Conservation (phyloP, 2,888 invertebrate genomes). For the Watsonalla binaria region DNA sequence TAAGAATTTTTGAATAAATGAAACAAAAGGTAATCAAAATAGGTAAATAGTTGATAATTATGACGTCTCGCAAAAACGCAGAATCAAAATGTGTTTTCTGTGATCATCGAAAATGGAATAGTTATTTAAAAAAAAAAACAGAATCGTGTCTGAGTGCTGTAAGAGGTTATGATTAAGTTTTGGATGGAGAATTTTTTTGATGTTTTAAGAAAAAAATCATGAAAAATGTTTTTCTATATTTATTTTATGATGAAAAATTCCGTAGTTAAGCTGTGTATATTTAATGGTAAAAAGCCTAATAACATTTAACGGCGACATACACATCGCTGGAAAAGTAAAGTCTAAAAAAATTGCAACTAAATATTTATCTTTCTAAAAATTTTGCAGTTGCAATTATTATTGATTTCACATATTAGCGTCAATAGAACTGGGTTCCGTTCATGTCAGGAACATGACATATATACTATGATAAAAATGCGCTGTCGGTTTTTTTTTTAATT, state of each 20-base stretch:
- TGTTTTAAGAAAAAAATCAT: slow-evolving; percentile 45
- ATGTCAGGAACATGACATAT: slow-evolving; percentile 26
- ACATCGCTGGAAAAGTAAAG: slow-evolving; percentile 17
- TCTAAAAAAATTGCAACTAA: slow-evolving; percentile 25
- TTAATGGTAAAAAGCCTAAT: slow-evolving; percentile 61
- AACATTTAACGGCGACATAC: slow-evolving; percentile 37
- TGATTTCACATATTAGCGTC: slow-evolving; percentile 51
- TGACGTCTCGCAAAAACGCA: slow-evolving; percentile 37
- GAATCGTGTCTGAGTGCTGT: slow-evolving; percentile 62
- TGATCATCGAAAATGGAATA: slow-evolving; percentile 73
- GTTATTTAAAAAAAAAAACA: slow-evolving; percentile 41
- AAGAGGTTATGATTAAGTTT: slow-evolving; percentile 70
- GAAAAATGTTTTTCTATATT: slow-evolving; percentile 65
- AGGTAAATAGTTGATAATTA: slow-evolving; percentile 24
- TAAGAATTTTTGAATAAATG: slow-evolving; percentile 41
- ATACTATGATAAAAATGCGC: slow-evolving; percentile 43
- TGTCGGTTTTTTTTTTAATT: slow-evolving; percentile 50
- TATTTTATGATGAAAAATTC: slow-evolving; percentile 68
- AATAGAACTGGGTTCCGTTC: slow-evolving; percentile 73
- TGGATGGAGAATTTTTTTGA: slow-evolving; percentile 64
- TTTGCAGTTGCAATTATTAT: slow-evolving; percentile 22
- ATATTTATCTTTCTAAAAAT: slow-evolving; percentile 8
- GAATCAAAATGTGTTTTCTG: slow-evolving; percentile 46
- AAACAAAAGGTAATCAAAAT: slow-evolving; percentile 38
- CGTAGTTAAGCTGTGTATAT: slow-evolving; percentile 75